A percentile compares a stretch with the other conserved stretches of the same genome.
Conservation (phyloP, 2,888 invertebrate species). For the Carterocephalus palaemon region DNA sequence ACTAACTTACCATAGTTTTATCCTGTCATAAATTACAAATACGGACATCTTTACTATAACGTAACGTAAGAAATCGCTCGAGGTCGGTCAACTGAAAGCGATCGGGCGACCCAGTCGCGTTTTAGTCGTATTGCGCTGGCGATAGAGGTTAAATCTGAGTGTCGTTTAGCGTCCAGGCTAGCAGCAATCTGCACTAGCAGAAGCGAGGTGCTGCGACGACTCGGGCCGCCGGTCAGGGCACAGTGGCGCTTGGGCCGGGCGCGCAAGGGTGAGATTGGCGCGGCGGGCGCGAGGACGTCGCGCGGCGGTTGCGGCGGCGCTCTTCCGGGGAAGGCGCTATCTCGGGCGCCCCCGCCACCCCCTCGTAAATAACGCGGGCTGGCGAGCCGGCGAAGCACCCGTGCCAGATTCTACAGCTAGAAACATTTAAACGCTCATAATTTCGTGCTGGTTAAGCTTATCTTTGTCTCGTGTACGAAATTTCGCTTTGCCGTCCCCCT, state of each 20-base stretch:
- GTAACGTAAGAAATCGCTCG: slow-evolving; percentile 55
- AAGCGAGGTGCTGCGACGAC: slow-evolving; percentile 62
- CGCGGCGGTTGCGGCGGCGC: slow-evolving; percentile 54
- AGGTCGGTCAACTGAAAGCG: slow-evolving; percentile 49
- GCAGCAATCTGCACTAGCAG: slow-evolving; percentile 70
- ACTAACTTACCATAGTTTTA: slow-evolving; percentile 56
- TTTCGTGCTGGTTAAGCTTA: slow-evolving; percentile 79
- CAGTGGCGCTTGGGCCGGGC: slow-evolving; percentile 34
- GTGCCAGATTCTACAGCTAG: slow-evolving; percentile 79
- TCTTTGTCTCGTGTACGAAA: slow-evolving; percentile 78
- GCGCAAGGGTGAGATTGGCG: slow-evolving; percentile 41
- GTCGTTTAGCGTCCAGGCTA: slow-evolving; percentile 48
- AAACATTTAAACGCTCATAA: slow-evolving; percentile 80
- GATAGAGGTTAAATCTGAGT: slow-evolving; percentile 64
- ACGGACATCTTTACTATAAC: slow-evolving; percentile 68
- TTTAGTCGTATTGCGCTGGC: slow-evolving; percentile 53
- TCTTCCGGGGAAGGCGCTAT: slow-evolving; percentile 76
- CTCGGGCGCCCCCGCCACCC: slow-evolving; percentile 67
- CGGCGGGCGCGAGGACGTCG: slow-evolving; percentile 36
- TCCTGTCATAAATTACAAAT: slow-evolving; percentile 46
- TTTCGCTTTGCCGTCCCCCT: slow-evolving; percentile 68
- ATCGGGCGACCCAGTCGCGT: slow-evolving; percentile 41
- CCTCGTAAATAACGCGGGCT: slow-evolving; percentile 78
- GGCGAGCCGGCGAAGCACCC: slow-evolving; percentile 78
- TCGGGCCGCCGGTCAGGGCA: slow-evolving; percentile 32